Base-by-base conservation (phyloP, 1,140 invertebrate genomes). In the Oncopeltus fasciatus region DNA sequence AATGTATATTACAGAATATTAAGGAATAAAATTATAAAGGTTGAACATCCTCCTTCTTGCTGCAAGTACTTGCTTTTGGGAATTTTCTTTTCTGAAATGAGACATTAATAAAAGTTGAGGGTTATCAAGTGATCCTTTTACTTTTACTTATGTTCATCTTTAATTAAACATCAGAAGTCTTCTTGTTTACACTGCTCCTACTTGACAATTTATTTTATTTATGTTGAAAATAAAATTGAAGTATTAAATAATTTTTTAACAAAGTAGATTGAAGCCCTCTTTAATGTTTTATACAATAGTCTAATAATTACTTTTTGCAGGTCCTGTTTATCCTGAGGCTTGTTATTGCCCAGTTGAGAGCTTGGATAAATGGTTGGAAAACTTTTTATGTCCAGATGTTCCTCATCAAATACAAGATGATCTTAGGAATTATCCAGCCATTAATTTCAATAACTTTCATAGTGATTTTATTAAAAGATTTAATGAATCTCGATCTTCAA, bases 331-430 rank as follows among this genome's bases (percentile, higher is more conserved):
- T 69, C 80, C 88, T 68, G 92, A 95, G 68, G 82, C 88, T 62
- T 96, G 93, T 74, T 74, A 88, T 66, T 97, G 93, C 72, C 90
- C 91, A 46, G 71, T 78, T 66, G 68, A 76, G 64, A 75, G 81
- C 57, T 69, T 88, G 9, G 67, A 80, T 24, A 69, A 77, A 1
- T 92, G 90, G 87, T 68, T 88, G 2, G 68, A 82, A 24, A 67
- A 77, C 16, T 83, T 86, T 74, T 72, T 81, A 28, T 97, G 92
- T 74, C 74, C 77, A 33, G 31, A 31, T 51, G 63, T 70, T 12
- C 82, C 86, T 69, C 67, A 74, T 20, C 88, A 92, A 78, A 90
- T 98, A 60, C 70, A 80, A 18, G 68, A 78, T 65, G 91, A 95
- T 78, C 74, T 96, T 31, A 73, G 76, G 66, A 72, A 71, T 18